These are phyloP conservation scores for Rhamnusium bicolor DNA, from an alignment of 2,888 invertebrate genomes.

Conservation along the genomic window DNA sequence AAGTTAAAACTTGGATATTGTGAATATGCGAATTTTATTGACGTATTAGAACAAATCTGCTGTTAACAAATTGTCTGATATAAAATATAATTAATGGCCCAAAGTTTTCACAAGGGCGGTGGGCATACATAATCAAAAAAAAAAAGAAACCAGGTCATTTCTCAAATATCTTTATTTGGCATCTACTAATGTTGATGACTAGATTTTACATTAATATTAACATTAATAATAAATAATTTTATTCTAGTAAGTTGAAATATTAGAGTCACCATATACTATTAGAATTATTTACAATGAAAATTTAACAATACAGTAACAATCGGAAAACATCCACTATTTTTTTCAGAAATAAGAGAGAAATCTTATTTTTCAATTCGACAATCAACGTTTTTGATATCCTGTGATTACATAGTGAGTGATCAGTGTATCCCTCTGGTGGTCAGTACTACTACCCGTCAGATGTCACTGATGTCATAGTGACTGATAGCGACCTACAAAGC, in stretches of 20 bases:
- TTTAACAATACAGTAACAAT: conserved; percentile 1
- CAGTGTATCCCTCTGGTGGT: no score
- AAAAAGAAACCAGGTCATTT: not conserved
- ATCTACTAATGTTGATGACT: conserved; percentile 15
- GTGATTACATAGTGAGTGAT: no score
- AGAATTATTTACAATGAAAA: conserved; percentile 7
- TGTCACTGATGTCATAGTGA: no score
- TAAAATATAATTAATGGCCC: no score
- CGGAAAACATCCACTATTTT: not conserved
- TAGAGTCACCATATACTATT: not conserved
- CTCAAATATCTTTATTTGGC: conserved; percentile 11
- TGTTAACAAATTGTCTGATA: no score
- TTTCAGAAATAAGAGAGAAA: not conserved
- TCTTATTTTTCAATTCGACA: not conserved
- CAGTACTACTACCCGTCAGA: no score
- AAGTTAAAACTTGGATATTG: no score
- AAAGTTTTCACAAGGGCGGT: not conserved
- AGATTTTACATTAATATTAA: conserved; percentile 14
- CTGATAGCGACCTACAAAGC: no score
- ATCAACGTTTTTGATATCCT: no score
- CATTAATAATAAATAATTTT: conserved; percentile 13
- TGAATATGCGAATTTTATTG: no score
- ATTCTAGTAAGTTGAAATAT: conserved; percentile 5
- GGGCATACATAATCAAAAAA: conserved; percentile 8
- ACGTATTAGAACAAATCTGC: no score